Conservation (phyloP, 2,888 invertebrate species). For the Hirtodrosophila alboralis region DNA sequence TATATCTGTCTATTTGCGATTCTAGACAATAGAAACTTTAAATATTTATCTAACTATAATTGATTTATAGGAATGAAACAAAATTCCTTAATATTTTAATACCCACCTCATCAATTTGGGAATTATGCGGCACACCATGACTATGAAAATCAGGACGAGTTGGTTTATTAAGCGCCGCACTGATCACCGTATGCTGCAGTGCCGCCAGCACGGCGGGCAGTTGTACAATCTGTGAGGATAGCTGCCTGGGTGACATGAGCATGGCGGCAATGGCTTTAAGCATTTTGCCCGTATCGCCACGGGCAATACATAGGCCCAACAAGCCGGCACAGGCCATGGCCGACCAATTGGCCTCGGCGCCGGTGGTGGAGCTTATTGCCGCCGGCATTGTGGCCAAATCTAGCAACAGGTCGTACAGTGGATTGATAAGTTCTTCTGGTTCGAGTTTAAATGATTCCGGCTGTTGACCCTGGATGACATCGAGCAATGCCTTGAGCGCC, state of each 20-base stretch:
- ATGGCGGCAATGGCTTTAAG: conserved; percentile 94
- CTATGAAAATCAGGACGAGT: conserved; percentile 94
- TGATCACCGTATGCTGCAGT: conserved; percentile 94
- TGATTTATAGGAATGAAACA: no score
- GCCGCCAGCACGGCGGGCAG: conserved; percentile 93
- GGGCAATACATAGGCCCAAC: conserved; percentile 94
- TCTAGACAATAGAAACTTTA: no score
- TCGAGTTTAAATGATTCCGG: conserved; percentile 84
- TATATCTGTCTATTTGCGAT: no score
- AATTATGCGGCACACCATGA: conserved; percentile 92
- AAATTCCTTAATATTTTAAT: no score
- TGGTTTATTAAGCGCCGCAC: conserved; percentile 93
- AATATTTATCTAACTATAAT: no score
- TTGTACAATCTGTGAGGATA: conserved; percentile 92
- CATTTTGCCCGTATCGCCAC: conserved; percentile 96
- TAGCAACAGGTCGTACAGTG: conserved; percentile 92
- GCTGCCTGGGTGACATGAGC: conserved; percentile 91
- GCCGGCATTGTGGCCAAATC: conserved; percentile 91
- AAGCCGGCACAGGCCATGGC: conserved; percentile 96
- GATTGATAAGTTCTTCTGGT: conserved; percentile 87
- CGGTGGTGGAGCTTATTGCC: conserved; percentile 81
- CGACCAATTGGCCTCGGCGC: conserved; percentile 88
- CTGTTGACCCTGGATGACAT: conserved; percentile 90
- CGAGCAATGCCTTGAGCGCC: conserved; percentile 93
- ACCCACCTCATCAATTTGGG: conserved; percentile 87